Evolutionary conservation across 2,888 invertebrate genomes (phyloP).

Genomic region (Synergus itoensis): DNA sequence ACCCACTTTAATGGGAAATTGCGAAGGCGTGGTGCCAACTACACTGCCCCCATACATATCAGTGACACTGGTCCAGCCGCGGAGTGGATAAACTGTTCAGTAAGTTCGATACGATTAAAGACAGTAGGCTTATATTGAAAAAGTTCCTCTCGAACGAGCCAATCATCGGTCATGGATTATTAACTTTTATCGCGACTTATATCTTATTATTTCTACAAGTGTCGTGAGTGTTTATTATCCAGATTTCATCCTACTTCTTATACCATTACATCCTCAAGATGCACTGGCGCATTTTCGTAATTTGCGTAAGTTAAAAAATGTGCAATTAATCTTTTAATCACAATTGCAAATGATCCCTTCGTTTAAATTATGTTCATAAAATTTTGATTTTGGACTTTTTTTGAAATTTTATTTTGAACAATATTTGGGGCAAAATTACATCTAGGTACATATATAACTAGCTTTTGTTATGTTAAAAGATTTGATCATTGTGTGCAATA

Average conservation of each 20-base stretch:
- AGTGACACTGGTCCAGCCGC: slow-evolving; percentile 45
- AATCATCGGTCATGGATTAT: slow-evolving; percentile 48
- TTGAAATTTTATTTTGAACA: too few species aligned
- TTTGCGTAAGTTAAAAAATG: slow-evolving; percentile 47
- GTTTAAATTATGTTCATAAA: not conserved
- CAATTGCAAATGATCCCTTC: not conserved
- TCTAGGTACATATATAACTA: too few species aligned
- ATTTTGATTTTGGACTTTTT: too few species aligned
- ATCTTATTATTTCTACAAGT: slow-evolving; percentile 37
- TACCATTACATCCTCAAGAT: slow-evolving; percentile 36
- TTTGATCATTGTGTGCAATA: not conserved
- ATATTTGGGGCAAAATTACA: too few species aligned
- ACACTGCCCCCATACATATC: slow-evolving; percentile 46
- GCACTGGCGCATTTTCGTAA: slow-evolving; percentile 44
- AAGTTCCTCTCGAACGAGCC: slow-evolving; percentile 49
- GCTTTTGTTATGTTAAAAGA: not conserved
- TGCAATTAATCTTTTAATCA: not conserved
- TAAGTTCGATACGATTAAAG: slow-evolving; percentile 52
- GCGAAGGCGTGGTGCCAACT: slow-evolving; percentile 65
- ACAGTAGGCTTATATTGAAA: slow-evolving; percentile 45
- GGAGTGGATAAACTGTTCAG: slow-evolving; percentile 43
- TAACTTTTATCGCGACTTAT: slow-evolving; percentile 46
- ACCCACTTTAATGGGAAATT: slow-evolving; percentile 58
- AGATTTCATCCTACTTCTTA: slow-evolving; percentile 32
- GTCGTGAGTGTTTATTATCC: slow-evolving; percentile 49